A percentile compares a stretch with the other conserved stretches of the same genome.
phyloP scores from a whole-genome alignment of 1,140 invertebrate genomes.

The Hylaeus anthracinus region DNA sequence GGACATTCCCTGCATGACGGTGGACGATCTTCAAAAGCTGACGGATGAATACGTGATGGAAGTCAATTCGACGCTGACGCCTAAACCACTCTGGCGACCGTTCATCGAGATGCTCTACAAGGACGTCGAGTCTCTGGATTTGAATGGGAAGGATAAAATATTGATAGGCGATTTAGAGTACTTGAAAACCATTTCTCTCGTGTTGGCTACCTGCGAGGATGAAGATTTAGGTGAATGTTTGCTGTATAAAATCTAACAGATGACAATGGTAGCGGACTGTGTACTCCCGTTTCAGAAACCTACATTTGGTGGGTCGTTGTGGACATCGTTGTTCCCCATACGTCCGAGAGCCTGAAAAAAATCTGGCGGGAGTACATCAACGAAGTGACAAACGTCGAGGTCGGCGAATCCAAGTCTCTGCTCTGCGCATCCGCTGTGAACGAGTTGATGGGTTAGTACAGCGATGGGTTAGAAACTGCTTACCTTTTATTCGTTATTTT shows the following conservation, averaged over 20 bases:
- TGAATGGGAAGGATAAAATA: conserved; percentile 82
- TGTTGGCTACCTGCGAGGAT: conserved; percentile 81
- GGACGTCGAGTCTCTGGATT: conserved; percentile 79
- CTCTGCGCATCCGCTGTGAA: conserved; percentile 85
- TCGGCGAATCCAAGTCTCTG: conserved; percentile 81
- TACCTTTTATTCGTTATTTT: too few species aligned
- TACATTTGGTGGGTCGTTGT: conserved; percentile 86
- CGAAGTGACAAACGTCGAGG: conserved; percentile 73
- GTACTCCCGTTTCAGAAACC: conserved; percentile 77
- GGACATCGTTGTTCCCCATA: conserved; percentile 84
- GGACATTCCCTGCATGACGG: conserved; percentile 82
- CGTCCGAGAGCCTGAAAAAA: conserved; percentile 81
- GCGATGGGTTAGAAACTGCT: too few species aligned
- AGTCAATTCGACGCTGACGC: conserved; percentile 77
- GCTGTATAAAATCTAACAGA: background rate
- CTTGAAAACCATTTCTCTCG: conserved; percentile 82
- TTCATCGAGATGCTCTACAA: conserved; percentile 85
- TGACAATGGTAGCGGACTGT: background rate
- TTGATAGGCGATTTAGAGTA: conserved; percentile 85
- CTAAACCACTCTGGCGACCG: conserved; percentile 83
- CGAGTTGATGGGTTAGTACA: conserved; percentile 85
- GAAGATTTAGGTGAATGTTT: conserved; percentile 78
- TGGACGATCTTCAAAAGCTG: conserved; percentile 83
- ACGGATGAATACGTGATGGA: conserved; percentile 82
- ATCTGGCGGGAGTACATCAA: conserved; percentile 75